Base-by-base conservation (phyloP, 2,113 vertebrate genomes). In the Chaetodon trifascialis region DNA sequence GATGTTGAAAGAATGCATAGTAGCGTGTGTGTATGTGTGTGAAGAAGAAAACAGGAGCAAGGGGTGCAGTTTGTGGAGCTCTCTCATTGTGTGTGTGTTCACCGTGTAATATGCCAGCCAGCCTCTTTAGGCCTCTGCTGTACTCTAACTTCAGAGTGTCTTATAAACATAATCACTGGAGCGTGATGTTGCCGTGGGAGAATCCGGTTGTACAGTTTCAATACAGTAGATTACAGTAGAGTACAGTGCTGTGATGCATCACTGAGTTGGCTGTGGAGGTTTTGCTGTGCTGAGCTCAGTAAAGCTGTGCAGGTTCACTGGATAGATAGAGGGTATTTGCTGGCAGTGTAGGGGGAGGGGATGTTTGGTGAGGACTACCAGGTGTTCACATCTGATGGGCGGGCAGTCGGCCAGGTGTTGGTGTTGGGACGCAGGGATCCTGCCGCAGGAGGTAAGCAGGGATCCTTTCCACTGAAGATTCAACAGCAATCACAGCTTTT, bases 301-400 rank as follows among this genome's bases (percentile, higher is more conserved):
- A 3, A 46, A 66, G 60, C 71, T n/a, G 58, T 16, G 80, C 66
- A 23, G 77, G 80, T 49, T 23, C 59, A 71, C 42, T 1, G 36
- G 42, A 73, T 83, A 80, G 87, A 88, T 56, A 49, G 51, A 67
- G 83, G 70, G 38, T 85, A 84, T 84, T 65, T 85, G 69, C 72
- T 87, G 59, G 89, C 58, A 15, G 63, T 73, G 58, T 55, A 80
- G 79, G 79, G 66, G 60, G 82, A 74, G 83, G 81, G 65, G 67
- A 85, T 92, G 84, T 88, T 85, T 64, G 88, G 69, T 14, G 87
- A 92, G 54, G 92, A 92, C 75, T 91, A 88, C 87, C 94, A 92
- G 92, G 88, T 94, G 85, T 84, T 91, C 34, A 14, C 88, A 42
- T 71, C 82, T 51, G 92, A 93, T 75, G 85, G 88, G 55, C 71